Conservation (phyloP, 1,140 invertebrate genomes). For the Araneus ventricosus region DNA sequence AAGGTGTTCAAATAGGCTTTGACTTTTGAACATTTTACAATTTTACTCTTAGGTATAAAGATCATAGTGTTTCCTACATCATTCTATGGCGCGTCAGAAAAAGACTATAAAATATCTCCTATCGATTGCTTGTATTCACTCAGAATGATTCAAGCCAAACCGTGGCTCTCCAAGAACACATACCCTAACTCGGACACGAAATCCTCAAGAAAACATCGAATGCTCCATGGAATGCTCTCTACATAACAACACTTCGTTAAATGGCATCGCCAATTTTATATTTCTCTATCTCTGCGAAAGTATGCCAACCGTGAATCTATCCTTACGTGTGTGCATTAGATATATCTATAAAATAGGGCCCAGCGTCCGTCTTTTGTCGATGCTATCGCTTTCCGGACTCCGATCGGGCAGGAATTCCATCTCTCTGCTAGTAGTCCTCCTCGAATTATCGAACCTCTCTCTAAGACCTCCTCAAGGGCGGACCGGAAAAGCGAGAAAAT, state of each 20-base stretch:
- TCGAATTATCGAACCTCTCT: constrained; percentile 3
- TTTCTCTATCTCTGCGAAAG: background rate
- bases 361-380: background rate
- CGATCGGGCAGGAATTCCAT: background rate
- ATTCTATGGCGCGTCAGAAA: background rate
- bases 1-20: background rate
- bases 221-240: background rate
- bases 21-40: background rate
- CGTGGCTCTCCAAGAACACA: background rate
- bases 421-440: constrained; percentile 4
- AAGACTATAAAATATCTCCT: background rate
- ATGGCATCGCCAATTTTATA: background rate
- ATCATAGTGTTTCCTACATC: background rate
- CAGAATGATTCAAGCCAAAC: background rate
- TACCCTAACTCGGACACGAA: background rate
- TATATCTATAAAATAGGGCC: background rate
- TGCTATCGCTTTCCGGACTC: constrained; percentile 11
- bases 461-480: constrained; percentile 29
- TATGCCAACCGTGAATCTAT: background rate
- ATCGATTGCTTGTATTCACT: background rate
- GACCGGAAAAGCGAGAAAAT: constrained; percentile 39
- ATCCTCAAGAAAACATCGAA: background rate
- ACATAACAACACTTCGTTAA: constrained; percentile 14
- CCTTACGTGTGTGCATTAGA: background rate
- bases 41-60: too few relatives aligned